These are phyloP conservation scores for Chroicocephalus ridibundus DNA, from an alignment of 2,113 vertebrate species.

Conservation along the genomic window DNA sequence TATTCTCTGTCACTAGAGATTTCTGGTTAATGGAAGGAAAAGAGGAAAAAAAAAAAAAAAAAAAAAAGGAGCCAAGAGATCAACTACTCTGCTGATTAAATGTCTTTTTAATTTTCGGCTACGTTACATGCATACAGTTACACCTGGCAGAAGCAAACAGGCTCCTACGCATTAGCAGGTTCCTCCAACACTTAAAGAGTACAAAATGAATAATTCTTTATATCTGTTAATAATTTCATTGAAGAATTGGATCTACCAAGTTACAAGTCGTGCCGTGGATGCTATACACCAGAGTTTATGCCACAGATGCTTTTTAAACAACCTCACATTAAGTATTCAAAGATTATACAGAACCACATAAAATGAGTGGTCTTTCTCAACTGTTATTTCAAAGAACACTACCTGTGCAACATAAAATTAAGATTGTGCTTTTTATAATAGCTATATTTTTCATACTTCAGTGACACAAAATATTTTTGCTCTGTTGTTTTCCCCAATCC, in stretches of 20 bases:
- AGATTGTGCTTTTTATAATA: background rate
- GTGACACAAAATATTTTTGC: background rate
- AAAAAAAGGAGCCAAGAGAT: background rate
- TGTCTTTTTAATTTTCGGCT: background rate
- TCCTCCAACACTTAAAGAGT: background rate
- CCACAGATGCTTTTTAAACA: background rate
- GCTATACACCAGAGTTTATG: background rate
- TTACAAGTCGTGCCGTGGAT: background rate
- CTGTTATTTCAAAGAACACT: background rate
- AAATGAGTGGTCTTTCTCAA: background rate
- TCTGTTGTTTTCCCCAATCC: background rate
- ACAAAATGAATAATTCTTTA: background rate
- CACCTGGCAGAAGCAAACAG: background rate
- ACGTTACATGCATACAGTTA: background rate
- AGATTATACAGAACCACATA: background rate
- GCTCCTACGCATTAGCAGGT: background rate
- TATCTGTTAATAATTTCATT: background rate
- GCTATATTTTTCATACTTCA: background rate
- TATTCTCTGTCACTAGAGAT: background rate
- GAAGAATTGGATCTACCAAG: background rate
- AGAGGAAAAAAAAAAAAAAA: accelerated
- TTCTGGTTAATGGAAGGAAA: background rate
- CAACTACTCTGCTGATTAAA: background rate
- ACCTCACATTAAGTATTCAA: background rate
- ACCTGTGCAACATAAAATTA: constrained; percentile 1